Percentiles rank a stretch among this genome's conserved stretches.
phyloP scores from a whole-genome alignment of 2,888 invertebrate species.

The Noctua fimbriata region DNA sequence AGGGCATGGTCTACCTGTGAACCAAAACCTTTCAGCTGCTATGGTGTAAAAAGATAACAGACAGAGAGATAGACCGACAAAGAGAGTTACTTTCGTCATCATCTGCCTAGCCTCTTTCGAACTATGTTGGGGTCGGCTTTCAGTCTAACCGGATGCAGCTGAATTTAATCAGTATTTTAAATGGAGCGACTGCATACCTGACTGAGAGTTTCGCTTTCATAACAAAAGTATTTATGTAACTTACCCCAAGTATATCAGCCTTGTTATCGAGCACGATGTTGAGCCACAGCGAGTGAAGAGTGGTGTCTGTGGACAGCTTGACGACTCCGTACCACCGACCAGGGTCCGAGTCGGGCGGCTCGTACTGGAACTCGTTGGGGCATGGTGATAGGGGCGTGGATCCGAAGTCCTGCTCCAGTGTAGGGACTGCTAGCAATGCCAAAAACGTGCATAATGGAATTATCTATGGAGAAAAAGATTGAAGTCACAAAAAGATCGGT shows the following conservation, averaged over 20 bases:
- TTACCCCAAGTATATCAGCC: slow-evolving; percentile 91
- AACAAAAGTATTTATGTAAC: slow-evolving; percentile 59
- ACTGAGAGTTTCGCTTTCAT: too few species aligned
- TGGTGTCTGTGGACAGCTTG: slow-evolving; percentile 89
- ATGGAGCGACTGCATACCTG: too few species aligned
- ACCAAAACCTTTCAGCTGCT: neutral
- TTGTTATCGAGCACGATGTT: slow-evolving; percentile 90
- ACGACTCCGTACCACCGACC: slow-evolving; percentile 91
- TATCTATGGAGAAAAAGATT: slow-evolving; percentile 68
- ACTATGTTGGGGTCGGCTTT: neutral
- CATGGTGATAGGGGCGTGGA: slow-evolving; percentile 88
- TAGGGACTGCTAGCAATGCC: slow-evolving; percentile 73
- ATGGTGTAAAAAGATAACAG: neutral
- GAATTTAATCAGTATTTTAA: too few species aligned
- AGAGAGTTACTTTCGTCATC: neutral
- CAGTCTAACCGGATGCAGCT: too few species aligned
- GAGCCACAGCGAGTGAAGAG: slow-evolving; percentile 91
- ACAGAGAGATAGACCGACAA: neutral
- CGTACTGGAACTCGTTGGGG: slow-evolving; percentile 91
- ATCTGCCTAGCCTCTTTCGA: neutral
- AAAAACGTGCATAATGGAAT: slow-evolving; percentile 71
- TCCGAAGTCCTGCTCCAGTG: slow-evolving; percentile 73
- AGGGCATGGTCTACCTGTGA: neutral
- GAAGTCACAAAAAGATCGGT: neutral
- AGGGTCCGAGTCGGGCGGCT: slow-evolving; percentile 87